Evolutionary conservation across 2,797 vertebrate species (phyloP).

Genomic region (Chelon labrosus): DNA sequence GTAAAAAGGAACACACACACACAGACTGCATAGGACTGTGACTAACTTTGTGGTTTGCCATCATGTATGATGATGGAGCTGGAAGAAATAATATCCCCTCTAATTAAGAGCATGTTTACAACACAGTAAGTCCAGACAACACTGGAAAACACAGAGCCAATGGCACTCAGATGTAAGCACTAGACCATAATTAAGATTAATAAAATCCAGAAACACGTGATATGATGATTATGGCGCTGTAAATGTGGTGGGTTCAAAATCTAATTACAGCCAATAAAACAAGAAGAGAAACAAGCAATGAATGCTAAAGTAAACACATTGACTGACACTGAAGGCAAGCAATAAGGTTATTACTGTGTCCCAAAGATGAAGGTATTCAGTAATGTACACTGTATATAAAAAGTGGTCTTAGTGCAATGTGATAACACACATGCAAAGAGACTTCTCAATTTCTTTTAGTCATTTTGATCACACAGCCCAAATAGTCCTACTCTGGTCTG

Average conservation of each 20-base stretch:
- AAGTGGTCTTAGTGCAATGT: background rate
- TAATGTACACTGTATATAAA: background rate
- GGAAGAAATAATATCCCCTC: constrained; percentile 40
- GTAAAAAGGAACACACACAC: constrained; percentile 37
- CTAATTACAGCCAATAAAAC: constrained; percentile 23
- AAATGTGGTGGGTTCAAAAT: constrained; percentile 31
- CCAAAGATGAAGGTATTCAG: background rate
- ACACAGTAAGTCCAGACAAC: constrained; percentile 18
- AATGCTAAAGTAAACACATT: background rate
- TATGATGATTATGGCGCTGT: background rate
- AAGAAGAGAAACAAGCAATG: background rate
- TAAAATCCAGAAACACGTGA: constrained; percentile 23
- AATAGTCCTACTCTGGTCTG: background rate
- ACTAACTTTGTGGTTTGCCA: constrained; percentile 41
- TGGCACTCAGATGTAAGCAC: constrained; percentile 15
- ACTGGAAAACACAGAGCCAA: constrained; percentile 31
- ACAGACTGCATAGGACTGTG: constrained; percentile 17
- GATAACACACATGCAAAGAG: background rate
- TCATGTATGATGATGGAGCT: constrained; percentile 50
- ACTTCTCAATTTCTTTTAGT: background rate
- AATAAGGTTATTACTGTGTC: no score
- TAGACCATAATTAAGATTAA: constrained; percentile 7
- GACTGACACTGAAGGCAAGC: background rate
- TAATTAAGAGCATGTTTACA: constrained; percentile 68
- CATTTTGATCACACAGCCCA: no score